Conservation (phyloP, 2,113 vertebrate genomes). For the Spea multiplicata region DNA sequence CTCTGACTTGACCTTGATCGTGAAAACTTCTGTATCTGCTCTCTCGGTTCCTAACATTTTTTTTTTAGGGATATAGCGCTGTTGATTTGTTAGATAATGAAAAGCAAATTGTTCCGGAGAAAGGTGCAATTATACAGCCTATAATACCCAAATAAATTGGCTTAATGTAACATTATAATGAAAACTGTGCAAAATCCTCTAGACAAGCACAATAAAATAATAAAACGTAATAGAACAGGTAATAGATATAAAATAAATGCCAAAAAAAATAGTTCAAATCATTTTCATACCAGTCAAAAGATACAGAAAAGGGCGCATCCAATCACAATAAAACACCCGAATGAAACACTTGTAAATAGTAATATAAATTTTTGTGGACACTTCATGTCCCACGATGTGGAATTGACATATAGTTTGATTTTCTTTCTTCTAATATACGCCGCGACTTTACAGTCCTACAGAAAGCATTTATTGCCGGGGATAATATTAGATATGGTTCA, state of each 20-base stretch:
- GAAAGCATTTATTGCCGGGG: slow-evolving; percentile 82
- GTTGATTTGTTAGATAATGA: slow-evolving; percentile 83
- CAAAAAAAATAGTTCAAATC: slow-evolving; percentile 81
- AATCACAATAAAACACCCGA: slow-evolving; percentile 90
- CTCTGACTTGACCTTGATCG: slow-evolving; percentile 74
- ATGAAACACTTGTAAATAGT: slow-evolving; percentile 84
- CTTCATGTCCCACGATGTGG: slow-evolving; percentile 84
- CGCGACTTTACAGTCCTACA: slow-evolving; percentile 82
- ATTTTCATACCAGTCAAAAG: slow-evolving; percentile 83
- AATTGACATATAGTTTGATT: slow-evolving; percentile 88
- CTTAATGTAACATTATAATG: slow-evolving; percentile 86
- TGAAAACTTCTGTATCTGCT: slow-evolving; percentile 64
- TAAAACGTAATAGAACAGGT: slow-evolving; percentile 85
- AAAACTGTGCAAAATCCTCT: slow-evolving; percentile 80
- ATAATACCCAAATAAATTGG: slow-evolving; percentile 84
- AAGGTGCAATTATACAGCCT: slow-evolving; percentile 81
- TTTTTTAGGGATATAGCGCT: slow-evolving; percentile 71
- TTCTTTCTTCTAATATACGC: slow-evolving; percentile 82
- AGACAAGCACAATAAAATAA: slow-evolving; percentile 82
- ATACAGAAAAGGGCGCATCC: slow-evolving; percentile 80
- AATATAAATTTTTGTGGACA: slow-evolving; percentile 86
- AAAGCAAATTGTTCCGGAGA: slow-evolving; percentile 83
- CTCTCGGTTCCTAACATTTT: slow-evolving; percentile 68
- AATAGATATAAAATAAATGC: slow-evolving; percentile 85
- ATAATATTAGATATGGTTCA: slow-evolving; percentile 86